These are phyloP conservation scores for Heterodera schachtii DNA, from an alignment of 1,140 invertebrate species.

Conservation along the genomic window DNA sequence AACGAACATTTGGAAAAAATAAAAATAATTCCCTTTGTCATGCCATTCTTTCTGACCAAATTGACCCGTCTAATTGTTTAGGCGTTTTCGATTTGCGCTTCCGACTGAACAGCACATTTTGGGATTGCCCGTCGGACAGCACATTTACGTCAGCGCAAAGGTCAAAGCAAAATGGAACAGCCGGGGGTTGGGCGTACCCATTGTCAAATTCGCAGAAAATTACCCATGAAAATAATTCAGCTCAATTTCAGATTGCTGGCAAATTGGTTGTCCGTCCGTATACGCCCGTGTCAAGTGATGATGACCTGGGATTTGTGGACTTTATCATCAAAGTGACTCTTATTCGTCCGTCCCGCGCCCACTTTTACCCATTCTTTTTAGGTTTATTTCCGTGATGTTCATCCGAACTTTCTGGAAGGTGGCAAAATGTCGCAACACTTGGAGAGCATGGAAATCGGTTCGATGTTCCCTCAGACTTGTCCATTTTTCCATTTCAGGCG, in stretches of 20 bases:
- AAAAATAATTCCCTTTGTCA: neutral
- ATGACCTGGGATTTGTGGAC: slow-evolving; percentile 90
- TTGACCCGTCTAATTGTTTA: slow-evolving; percentile 62
- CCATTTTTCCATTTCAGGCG: slow-evolving; percentile 34
- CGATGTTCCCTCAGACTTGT: slow-evolving; percentile 65
- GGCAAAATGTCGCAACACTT: slow-evolving; percentile 75
- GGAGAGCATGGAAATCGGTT: slow-evolving; percentile 84
- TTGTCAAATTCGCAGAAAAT: slow-evolving; percentile 15
- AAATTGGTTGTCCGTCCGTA: slow-evolving; percentile 91
- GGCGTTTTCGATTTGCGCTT: slow-evolving; percentile 71
- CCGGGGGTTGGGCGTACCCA: neutral
- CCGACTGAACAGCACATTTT: slow-evolving; percentile 88
- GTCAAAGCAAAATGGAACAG: slow-evolving; percentile 29
- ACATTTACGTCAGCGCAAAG: slow-evolving; percentile 87
- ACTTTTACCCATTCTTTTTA: slow-evolving; percentile 67
- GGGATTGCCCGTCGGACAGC: slow-evolving; percentile 89
- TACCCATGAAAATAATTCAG: no score
- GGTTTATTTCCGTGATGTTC: slow-evolving; percentile 94
- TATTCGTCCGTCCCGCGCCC: neutral
- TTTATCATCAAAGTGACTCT: slow-evolving; percentile 85
- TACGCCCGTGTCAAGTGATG: slow-evolving; percentile 92
- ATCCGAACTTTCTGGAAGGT: slow-evolving; percentile 96
- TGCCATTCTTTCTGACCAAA: neutral
- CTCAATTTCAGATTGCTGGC: slow-evolving; percentile 73
- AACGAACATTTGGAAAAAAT: no score